phyloP scores from a whole-genome alignment of 2,113 vertebrate species.

The Phaetusa simplex region DNA sequence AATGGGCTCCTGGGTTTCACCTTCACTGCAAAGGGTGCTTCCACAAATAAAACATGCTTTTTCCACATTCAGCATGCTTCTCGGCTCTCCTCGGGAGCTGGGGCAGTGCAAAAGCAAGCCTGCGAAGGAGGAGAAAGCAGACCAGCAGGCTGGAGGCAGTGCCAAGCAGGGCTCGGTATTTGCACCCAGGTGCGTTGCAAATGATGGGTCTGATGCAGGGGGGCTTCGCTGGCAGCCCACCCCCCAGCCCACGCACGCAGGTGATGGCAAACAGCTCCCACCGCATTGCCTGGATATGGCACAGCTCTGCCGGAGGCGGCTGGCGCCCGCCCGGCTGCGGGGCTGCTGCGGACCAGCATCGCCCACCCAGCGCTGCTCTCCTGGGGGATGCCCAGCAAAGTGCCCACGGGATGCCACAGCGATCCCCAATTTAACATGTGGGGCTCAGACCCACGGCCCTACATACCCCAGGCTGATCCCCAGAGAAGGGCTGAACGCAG shows the following conservation, averaged over 20 bases:
- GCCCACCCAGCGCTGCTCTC: background rate
- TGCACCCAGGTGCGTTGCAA: background rate
- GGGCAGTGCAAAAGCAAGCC: rapidly evolving
- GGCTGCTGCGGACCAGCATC: background rate
- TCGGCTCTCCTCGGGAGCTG: background rate
- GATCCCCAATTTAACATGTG: rapidly evolving
- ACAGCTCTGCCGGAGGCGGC: background rate
- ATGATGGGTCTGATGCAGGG: rapidly evolving
- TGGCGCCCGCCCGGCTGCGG: background rate
- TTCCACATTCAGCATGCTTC: rapidly evolving
- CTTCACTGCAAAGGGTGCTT: rapidly evolving
- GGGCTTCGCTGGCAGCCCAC: background rate
- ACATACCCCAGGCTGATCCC: rapidly evolving
- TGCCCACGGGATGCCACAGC: background rate
- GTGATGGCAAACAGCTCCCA: background rate
- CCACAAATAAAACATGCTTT: rapidly evolving
- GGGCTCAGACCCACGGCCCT: background rate
- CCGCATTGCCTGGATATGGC: background rate
- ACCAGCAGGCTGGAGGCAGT: background rate
- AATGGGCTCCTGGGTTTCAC: rapidly evolving
- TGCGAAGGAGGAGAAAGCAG: background rate
- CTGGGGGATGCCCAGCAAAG: background rate
- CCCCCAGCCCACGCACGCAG: background rate
- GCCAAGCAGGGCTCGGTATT: rapidly evolving
- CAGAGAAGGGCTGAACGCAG: rapidly evolving